Evolutionary conservation across 2,797 vertebrate genomes (phyloP).

Genomic region (Fratercula arctica): DNA sequence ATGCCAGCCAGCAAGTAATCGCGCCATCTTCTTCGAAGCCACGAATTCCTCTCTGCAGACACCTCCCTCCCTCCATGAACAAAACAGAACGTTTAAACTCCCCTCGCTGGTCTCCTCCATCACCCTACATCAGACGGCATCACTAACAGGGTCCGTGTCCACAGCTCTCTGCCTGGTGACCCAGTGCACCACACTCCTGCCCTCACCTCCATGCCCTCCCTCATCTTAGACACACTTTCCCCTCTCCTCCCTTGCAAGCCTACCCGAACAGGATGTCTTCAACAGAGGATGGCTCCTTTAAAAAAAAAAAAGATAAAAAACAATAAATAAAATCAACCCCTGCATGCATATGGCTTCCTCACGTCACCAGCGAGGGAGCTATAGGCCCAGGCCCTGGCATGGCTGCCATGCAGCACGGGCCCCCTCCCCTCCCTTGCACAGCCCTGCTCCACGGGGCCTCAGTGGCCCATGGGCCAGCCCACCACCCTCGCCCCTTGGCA

Average conservation of each 20-base stretch:
- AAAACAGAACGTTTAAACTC: neutral
- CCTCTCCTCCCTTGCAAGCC: neutral
- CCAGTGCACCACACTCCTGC: neutral
- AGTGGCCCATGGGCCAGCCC: neutral
- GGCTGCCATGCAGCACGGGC: rapidly evolving
- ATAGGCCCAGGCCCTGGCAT: neutral
- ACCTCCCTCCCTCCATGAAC: neutral
- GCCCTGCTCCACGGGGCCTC: neutral
- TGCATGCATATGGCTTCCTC: neutral
- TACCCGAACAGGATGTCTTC: neutral
- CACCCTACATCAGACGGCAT: rapidly evolving
- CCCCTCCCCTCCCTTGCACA: neutral
- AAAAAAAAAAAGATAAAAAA: neutral
- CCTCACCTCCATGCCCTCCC: neutral
- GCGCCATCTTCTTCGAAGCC: neutral
- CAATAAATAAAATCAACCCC: neutral
- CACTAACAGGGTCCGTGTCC: neutral
- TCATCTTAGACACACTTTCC: neutral
- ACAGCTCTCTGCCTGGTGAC: neutral
- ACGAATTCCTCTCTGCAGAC: neutral
- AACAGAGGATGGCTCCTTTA: neutral
- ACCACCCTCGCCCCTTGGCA: rapidly evolving
- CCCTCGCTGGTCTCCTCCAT: neutral
- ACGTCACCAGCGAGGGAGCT: rapidly evolving
- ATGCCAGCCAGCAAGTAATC: rapidly evolving